Percentiles rank a stretch among this genome's conserved stretches.
These are phyloP conservation scores for Chlorops oryzae DNA, from an alignment of 1,140 invertebrate genomes.

Conservation along the genomic window DNA sequence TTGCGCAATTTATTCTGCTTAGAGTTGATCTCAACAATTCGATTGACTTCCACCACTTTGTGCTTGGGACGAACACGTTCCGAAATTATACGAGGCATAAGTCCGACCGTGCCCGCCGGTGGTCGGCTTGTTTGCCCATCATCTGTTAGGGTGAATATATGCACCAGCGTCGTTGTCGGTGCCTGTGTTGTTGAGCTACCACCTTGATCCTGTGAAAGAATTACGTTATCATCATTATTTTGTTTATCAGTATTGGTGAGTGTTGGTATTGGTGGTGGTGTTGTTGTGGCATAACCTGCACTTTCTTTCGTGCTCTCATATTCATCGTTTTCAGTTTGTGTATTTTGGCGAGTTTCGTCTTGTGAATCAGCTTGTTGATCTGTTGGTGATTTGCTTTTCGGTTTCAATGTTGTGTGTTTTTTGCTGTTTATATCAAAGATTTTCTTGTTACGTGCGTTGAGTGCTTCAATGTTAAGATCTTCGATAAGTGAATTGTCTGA, in stretches of 20 bases:
- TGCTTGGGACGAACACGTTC: conserved; percentile 43
- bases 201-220: conserved; percentile 38
- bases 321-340: conserved; percentile 17
- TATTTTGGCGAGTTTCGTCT: conserved; percentile 7
- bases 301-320: conserved; percentile 8
- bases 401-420: conserved; percentile 42
- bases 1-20: conserved; percentile 56
- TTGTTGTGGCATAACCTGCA: conserved; percentile 32
- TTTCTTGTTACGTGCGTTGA: conserved; percentile 52
- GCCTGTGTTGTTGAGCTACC: conserved; percentile 33
- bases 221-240: conserved; percentile 37
- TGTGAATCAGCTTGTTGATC: conserved; percentile 9
- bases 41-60: conserved; percentile 59
- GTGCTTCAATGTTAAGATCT: conserved; percentile 47
- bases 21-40: conserved; percentile 59
- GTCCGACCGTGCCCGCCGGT: not conserved
- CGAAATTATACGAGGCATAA: not conserved
- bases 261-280: conserved; percentile 34
- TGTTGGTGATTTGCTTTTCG: conserved; percentile 25
- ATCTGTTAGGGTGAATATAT: conserved; percentile 50
- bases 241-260: conserved; percentile 23
- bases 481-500: conserved; percentile 41
- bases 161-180: conserved; percentile 50
- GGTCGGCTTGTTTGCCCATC: conserved; percentile 16
- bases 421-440: conserved; percentile 50